A percentile compares a stretch with the other conserved stretches of the same genome.
Conservation (phyloP, 2,888 invertebrate species). For the Hecatera dysodea region DNA sequence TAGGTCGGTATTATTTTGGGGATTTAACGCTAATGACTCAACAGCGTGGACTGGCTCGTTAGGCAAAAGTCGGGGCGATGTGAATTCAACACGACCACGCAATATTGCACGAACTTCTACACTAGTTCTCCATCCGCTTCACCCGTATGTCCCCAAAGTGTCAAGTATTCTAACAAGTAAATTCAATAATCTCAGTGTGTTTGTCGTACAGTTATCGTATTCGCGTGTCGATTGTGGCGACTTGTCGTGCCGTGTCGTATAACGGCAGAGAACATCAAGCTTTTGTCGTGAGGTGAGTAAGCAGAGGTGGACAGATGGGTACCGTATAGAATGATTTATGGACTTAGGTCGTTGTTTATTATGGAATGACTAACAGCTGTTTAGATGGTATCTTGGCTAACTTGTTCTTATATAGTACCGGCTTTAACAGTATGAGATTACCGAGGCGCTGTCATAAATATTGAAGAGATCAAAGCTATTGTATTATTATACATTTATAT, state of each 20-base stretch:
- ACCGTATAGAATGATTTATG: constrained; percentile 15
- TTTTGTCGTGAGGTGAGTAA: constrained; percentile 4
- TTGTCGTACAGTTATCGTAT: constrained; percentile 67
- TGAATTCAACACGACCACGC: no score
- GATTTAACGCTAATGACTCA: no score
- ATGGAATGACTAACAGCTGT: background rate
- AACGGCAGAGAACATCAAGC: constrained; percentile 53
- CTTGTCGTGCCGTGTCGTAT: constrained; percentile 47
- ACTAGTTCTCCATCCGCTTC: background rate
- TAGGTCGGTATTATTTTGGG: no score
- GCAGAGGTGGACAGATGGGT: constrained; percentile 18
- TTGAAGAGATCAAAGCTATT: background rate
- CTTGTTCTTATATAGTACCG: background rate
- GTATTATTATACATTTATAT: background rate
- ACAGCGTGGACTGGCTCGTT: no score
- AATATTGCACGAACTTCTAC: no score
- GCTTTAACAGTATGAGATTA: background rate
- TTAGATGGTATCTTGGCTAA: background rate
- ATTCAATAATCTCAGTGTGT: constrained; percentile 67
- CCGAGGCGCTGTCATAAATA: background rate
- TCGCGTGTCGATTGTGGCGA: constrained; percentile 56
- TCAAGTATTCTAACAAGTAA: constrained; percentile 66
- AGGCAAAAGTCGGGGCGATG: no score
- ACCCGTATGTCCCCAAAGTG: constrained; percentile 55
- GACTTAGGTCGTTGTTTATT: background rate